Evolutionary conservation across 2,797 vertebrate species (phyloP), one percentile per base, ranked within the genome.

Genomic region (Eutrigla gurnardus): DNA sequence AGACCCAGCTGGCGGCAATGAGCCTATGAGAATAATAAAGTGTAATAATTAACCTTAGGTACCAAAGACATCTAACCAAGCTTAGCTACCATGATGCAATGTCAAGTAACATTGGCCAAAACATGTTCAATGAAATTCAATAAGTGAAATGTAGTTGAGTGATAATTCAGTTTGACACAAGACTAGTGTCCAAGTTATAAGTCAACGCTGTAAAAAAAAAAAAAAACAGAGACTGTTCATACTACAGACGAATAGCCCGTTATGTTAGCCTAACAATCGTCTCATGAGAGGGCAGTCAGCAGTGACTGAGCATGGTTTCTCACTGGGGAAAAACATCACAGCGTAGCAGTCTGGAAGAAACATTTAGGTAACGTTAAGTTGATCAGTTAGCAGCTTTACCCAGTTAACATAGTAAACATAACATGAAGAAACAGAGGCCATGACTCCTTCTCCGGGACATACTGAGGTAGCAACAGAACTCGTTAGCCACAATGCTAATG

Each of bases 401-500:
- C 1, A 8, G 7, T 25, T 13, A 3, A 32, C 18, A 36, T 25
- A 8, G 7, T 25, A 10, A 3, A 32, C 18, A 36, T 25, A 32
- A 17, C 4, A 4, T 4, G 7, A 14, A 15, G n/a, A 15, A 55
- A 58, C 1, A 42, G 7, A 47, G 40, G 3, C 33, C 12, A 4
- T 10, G 47, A 45, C 13, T 15, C 47, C 10, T 42, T 12, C 14
- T 3, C 14, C 33, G 1, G 9, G 17, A 71, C 15, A 32, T 55
- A 8, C 11, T n/a, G 52, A 12, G 7, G 2, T 1, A 8, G 55
- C 17, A 18, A 6, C 7, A 5, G 0, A 54, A 54, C 52, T 54
- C 6, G n/a, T 54, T 89, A 91, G 90, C 92, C 35, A 18, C 64
- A 3, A 73, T 81, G 92, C 90, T 93, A 92, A 86, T n/a, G 59